Base-by-base conservation (phyloP, 37 sponge, comb jelly and placozoan species). In the Haliclona indistincta region DNA sequence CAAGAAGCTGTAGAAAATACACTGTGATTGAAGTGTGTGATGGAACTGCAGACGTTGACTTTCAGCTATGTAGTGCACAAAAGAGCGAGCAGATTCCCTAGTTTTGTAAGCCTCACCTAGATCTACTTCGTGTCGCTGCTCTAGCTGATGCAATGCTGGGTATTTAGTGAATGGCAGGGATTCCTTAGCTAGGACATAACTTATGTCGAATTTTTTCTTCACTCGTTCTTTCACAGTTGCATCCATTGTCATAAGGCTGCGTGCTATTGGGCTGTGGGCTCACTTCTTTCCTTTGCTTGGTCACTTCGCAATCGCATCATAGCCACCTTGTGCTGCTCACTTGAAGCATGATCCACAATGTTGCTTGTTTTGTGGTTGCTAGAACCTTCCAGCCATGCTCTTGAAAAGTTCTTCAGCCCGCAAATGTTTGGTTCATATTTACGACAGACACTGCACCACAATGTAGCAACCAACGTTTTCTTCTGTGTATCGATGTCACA, bases 281-380 rank as follows among this genome's bases (percentile, higher is more conserved):
- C 56, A 2, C 37, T 63, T 0, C 38, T 47, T 38, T 64, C 68
- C 54, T 82, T 88, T 25, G 82, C 79, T 30, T 76, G 29, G 8
- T 69, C 67, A 22, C 19, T 7, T 34, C 67, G 38, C 11, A 45
- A 25, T 3, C n/a, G 56, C 29, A 58, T 28, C 89, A 77, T 77
- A 39, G 85, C 72, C 20, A 44, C 45, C 11, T 55, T 73, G 71
- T 86, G 87, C 71, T 75, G 81, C 1, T 75, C 72, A 29, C 74
- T 71, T 6, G 11, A 72, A 37, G 78, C 83, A 72, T 82, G 89
- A 45, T 88, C 89, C 13, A 76, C 32, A 29, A 83, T 45, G 64
- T 79, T 79, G 75, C 81, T 89, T 17, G 62, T 83, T 63, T 67
- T 78, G 4, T 83, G 89, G 58, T 89, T 89, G 32, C 58, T 67